Conservation (phyloP, 1,140 invertebrate species). For the Eupeodes corollae region DNA sequence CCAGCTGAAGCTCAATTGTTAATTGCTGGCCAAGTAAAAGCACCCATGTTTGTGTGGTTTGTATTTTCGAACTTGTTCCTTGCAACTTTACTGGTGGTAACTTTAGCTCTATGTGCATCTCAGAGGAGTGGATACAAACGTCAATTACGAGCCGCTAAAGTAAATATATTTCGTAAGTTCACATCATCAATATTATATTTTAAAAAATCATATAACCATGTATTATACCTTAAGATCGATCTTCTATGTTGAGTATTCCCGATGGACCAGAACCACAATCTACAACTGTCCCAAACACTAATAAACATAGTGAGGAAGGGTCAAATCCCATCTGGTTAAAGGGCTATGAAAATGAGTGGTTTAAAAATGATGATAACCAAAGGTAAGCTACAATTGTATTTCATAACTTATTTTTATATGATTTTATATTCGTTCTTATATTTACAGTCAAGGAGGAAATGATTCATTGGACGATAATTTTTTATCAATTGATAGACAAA, state of each 20-base stretch:
- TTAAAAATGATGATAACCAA: slow-evolving; percentile 71
- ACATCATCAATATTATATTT: too few species aligned
- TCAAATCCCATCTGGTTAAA: slow-evolving; percentile 93
- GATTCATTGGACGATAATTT: slow-evolving; percentile 80
- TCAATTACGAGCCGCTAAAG: slow-evolving; percentile 86
- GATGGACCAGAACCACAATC: slow-evolving; percentile 12
- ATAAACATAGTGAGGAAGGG: slow-evolving; percentile 85
- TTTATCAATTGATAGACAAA: slow-evolving; percentile 21
- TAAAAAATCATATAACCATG: background rate
- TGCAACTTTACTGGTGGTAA: slow-evolving; percentile 61
- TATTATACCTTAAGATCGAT: slow-evolving; percentile 6
- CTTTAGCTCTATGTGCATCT: slow-evolving; percentile 66
- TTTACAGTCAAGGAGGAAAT: slow-evolving; percentile 48
- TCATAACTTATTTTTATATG: background rate
- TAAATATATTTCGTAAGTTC: slow-evolving; percentile 75
- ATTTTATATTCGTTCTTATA: background rate
- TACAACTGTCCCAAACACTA: slow-evolving; percentile 80
- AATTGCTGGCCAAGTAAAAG: slow-evolving; percentile 38
- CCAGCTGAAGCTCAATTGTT: slow-evolving; percentile 56
- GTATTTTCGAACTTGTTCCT: slow-evolving; percentile 69
- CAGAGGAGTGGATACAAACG: slow-evolving; percentile 72
- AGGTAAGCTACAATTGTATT: slow-evolving; percentile 41
- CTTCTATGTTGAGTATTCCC: slow-evolving; percentile 22
- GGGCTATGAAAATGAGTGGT: slow-evolving; percentile 90
- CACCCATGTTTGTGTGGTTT: slow-evolving; percentile 62